These are phyloP conservation scores for Rhynchomys soricoides DNA, from an alignment of 2,113 vertebrate species.

Conservation along the genomic window DNA sequence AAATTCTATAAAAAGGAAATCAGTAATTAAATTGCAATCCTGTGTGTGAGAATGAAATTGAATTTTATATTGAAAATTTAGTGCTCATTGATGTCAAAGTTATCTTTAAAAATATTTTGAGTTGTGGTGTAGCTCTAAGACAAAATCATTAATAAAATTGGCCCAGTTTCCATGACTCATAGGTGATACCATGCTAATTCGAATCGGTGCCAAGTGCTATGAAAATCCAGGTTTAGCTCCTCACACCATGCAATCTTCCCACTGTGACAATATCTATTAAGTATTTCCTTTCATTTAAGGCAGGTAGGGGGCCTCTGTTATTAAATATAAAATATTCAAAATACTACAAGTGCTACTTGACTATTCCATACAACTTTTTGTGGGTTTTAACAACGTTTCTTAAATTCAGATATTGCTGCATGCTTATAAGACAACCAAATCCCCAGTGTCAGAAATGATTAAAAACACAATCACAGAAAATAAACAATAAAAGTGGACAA, in stretches of 20 bases:
- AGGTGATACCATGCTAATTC: not conserved
- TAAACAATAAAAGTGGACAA: not conserved
- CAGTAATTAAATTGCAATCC: constrained; percentile 23
- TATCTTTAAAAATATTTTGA: not conserved
- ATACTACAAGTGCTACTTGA: not conserved
- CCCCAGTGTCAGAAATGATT: not conserved
- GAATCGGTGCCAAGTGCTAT: not conserved
- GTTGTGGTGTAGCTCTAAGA: not conserved
- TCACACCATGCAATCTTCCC: accelerated
- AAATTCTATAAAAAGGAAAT: constrained; percentile 33
- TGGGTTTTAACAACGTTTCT: not conserved
- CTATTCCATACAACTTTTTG: not conserved
- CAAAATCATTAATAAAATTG: not conserved
- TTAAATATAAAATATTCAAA: not conserved
- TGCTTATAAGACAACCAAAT: constrained; percentile 15
- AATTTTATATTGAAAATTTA: not conserved
- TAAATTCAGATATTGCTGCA: not conserved
- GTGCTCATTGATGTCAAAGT: not conserved
- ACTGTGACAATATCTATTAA: not conserved
- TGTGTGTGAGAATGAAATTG: not conserved
- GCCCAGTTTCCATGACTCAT: not conserved
- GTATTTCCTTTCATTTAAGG: not conserved
- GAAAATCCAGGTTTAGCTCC: not conserved
- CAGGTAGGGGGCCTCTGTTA: not conserved
- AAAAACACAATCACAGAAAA: not conserved